Percentiles rank a stretch among this genome's conserved stretches.
These are phyloP conservation scores for Troilus luridus DNA, from an alignment of 2,888 invertebrate genomes.

Conservation along the genomic window DNA sequence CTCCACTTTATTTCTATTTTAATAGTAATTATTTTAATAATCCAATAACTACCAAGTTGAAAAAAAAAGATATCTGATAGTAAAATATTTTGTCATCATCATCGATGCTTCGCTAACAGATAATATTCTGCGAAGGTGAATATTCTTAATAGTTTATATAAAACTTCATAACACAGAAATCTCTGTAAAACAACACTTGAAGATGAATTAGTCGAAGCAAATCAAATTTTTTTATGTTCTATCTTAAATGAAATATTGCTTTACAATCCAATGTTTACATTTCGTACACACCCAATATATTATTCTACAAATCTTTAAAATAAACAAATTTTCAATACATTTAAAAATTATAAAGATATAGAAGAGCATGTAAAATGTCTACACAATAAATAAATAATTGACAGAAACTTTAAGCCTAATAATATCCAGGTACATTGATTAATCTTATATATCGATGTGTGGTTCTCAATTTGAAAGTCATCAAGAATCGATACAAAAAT, in stretches of 20 bases:
- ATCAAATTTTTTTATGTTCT: neutral
- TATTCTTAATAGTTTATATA: neutral
- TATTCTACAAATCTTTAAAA: neutral
- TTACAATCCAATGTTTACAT: neutral
- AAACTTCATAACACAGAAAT: neutral
- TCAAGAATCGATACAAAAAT: slow-evolving; percentile 44
- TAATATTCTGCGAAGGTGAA: neutral
- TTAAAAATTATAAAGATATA: slow-evolving; percentile 6
- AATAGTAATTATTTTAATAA: neutral
- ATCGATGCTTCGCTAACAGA: neutral
- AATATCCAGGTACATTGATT: slow-evolving; percentile 54
- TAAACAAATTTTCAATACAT: neutral
- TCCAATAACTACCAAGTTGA: neutral
- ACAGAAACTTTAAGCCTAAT: slow-evolving; percentile 47
- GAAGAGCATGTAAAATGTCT: slow-evolving; percentile 50
- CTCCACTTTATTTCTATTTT: neutral
- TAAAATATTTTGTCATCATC: neutral
- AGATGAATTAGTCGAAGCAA: neutral
- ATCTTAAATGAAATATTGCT: neutral
- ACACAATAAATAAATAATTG: slow-evolving; percentile 57
- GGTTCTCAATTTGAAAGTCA: slow-evolving; percentile 27
- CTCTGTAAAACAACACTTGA: neutral
- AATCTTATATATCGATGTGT: slow-evolving; percentile 47
- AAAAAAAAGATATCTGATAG: neutral
- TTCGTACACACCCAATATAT: neutral